Percentiles rank a stretch among this genome's conserved stretches.
Evolutionary conservation across 2,888 invertebrate species (phyloP).

Genomic region (Ashinkailepas kermadecensis): DNA sequence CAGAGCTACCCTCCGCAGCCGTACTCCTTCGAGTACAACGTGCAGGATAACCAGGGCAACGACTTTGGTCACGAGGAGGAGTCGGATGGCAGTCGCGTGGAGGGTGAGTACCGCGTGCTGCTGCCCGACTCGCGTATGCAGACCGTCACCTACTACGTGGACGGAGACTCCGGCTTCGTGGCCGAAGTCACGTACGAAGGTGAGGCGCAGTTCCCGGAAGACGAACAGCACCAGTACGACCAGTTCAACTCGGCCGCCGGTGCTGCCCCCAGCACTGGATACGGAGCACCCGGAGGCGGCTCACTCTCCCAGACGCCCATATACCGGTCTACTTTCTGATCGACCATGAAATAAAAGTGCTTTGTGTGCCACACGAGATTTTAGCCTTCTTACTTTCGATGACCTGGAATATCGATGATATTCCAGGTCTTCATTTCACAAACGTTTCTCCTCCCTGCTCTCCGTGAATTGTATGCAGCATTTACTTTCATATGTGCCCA

Average conservation of each 20-base stretch:
- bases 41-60: background rate
- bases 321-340: background rate
- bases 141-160: constrained; percentile 14
- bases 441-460: too few species aligned
- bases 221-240: too few species aligned
- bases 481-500: too few species aligned
- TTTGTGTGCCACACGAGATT: too few species aligned
- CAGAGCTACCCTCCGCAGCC: background rate
- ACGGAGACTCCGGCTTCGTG: background rate
- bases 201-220: constrained; percentile 1
- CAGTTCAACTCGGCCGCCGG: background rate
- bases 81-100: background rate
- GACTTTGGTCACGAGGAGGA: background rate
- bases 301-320: background rate
- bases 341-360: too few species aligned
- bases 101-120: constrained; percentile 4
- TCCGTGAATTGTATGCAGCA: too few species aligned
- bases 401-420: too few species aligned
- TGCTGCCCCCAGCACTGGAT: background rate
- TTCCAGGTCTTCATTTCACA: too few species aligned
- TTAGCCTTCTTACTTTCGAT: too few species aligned
- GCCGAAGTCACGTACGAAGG: background rate
- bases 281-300: background rate
- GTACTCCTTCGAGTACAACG: background rate
- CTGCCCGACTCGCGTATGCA: constrained; percentile 4